phyloP scores from a whole-genome alignment of 2,888 invertebrate species.

The Sipha maydis region DNA sequence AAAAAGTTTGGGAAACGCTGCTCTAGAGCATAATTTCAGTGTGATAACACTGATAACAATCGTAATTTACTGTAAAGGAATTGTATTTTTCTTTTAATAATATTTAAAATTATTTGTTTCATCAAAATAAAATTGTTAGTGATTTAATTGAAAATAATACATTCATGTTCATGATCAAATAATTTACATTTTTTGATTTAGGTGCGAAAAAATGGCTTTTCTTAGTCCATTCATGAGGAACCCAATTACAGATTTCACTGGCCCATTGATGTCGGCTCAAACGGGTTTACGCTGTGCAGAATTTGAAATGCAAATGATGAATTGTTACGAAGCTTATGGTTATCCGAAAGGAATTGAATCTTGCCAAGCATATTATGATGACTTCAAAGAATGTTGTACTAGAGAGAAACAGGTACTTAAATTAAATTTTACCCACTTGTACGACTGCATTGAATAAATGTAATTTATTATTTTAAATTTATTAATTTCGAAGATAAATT shows the following conservation, averaged over 20 bases:
- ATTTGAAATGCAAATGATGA: slow-evolving; percentile 61
- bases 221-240: slow-evolving; percentile 43
- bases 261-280: slow-evolving; percentile 35
- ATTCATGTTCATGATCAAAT: background rate
- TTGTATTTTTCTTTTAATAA: background rate
- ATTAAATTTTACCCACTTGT: background rate
- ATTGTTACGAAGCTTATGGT: slow-evolving; percentile 62
- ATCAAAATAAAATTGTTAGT: background rate
- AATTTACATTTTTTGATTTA: background rate
- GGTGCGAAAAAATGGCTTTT: slow-evolving; percentile 42
- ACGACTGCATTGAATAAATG: no score
- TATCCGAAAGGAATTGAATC: slow-evolving; percentile 39
- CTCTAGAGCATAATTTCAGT: background rate
- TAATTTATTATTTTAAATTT: no score
- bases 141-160: background rate
- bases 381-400: slow-evolving; percentile 62
- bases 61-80: background rate
- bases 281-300: slow-evolving; percentile 54
- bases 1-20: no score
- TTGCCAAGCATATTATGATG: slow-evolving; percentile 60
- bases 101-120: background rate
- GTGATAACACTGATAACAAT: background rate
- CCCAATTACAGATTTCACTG: slow-evolving; percentile 44
- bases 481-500: no score
- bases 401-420: slow-evolving; percentile 55